Conservation (phyloP, 2,797 vertebrate species). For the Ctenochaetus hawaiiensis region DNA sequence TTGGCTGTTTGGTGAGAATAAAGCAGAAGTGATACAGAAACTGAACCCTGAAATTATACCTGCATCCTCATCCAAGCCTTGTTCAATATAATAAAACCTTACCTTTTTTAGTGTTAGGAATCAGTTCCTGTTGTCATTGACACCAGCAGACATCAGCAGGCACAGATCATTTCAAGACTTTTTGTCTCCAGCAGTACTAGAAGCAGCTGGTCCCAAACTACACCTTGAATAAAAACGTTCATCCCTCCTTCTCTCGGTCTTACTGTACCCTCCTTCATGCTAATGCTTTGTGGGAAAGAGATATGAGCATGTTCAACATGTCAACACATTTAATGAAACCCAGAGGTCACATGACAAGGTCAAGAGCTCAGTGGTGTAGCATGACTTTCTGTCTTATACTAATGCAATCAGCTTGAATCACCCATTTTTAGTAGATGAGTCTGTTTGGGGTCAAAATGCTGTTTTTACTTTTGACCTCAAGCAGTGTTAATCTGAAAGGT, state of each 20-base stretch:
- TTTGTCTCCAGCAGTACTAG: conserved; percentile 17
- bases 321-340: conserved; percentile 83
- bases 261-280: conserved; percentile 43
- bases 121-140: neutral
- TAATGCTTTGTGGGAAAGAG: conserved; percentile 14
- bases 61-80: neutral
- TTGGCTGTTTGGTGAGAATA: neutral
- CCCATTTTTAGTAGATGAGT: neutral
- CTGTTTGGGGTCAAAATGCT: neutral
- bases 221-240: neutral
- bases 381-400: conserved; percentile 1
- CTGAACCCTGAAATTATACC: neutral
- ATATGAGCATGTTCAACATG: conserved; percentile 46
- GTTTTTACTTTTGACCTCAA: neutral
- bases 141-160: conserved; percentile 1
- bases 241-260: neutral
- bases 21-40: neutral
- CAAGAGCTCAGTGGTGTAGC: conserved; percentile 36
- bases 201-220: conserved; percentile 20
- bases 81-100: conserved; percentile 11
- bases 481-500: neutral
- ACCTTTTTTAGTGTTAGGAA: conserved; percentile 33
- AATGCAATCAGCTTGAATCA: neutral
- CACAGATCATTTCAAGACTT: neutral
- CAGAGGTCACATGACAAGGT: conserved; percentile 75